These are phyloP conservation scores for Drosophila nannoptera DNA, from an alignment of 1,140 invertebrate species.

Conservation along the genomic window DNA sequence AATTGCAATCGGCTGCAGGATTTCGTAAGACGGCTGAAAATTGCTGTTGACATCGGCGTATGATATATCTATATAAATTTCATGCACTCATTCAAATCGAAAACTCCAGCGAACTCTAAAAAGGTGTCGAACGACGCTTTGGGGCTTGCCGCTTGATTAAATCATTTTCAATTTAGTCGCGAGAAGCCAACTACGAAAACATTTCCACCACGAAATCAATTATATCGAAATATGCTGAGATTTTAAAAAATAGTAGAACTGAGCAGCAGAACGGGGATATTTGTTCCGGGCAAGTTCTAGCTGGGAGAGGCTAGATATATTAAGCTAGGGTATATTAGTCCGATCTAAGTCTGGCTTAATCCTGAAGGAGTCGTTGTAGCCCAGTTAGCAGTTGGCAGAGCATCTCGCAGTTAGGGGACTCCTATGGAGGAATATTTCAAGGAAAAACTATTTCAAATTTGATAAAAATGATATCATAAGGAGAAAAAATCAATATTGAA, in stretches of 20 bases:
- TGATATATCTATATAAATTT: slow-evolving; percentile 35
- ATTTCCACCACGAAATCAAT: slow-evolving; percentile 6
- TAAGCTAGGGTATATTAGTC: too few species aligned
- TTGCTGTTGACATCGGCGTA: slow-evolving; percentile 54
- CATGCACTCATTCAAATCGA: slow-evolving; percentile 1
- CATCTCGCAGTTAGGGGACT: too few species aligned
- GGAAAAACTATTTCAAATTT: too few species aligned
- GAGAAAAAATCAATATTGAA: too few species aligned
- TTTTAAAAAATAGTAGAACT: not conserved
- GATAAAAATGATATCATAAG: too few species aligned
- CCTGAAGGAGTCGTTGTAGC: too few species aligned
- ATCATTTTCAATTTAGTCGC: slow-evolving; percentile 47
- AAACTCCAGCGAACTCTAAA: slow-evolving; percentile 12
- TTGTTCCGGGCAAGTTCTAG: too few species aligned
- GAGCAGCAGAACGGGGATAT: too few species aligned
- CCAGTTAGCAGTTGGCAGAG: too few species aligned
- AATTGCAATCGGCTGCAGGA: slow-evolving; percentile 47
- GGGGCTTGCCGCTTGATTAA: slow-evolving; percentile 53
- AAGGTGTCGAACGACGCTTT: slow-evolving; percentile 36
- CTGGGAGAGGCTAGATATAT: too few species aligned
- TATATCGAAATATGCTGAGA: not conserved
- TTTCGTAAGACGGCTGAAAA: slow-evolving; percentile 34
- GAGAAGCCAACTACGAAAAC: slow-evolving; percentile 17
- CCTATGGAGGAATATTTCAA: too few species aligned
- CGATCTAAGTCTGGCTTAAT: too few species aligned